A percentile compares a stretch with the other conserved stretches of the same genome.
These are phyloP conservation scores for Drosophila melanogaster DNA, from an alignment of 1,140 invertebrate genomes.

Conservation along the genomic window Release_6_plus_ISO1_MT NT_033777.3:17328001-17328500, in stretches of 20 bases:
- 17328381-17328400: constrained; percentile 78
- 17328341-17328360: constrained; percentile 3
- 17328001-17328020: constrained; percentile 13
- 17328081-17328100: constrained; percentile 30
- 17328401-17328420: constrained; percentile 55
- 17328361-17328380: constrained; percentile 69
- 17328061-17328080: constrained; percentile 72
- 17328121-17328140: no score
- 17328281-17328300: no score
- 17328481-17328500: constrained; percentile 39
- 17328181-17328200: no score
- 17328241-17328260: no score
- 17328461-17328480: constrained; percentile 74
- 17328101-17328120: background rate
- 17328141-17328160: no score
- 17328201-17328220: no score
- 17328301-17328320: background rate
- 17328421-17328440: constrained; percentile 79
- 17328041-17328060: constrained; percentile 32
- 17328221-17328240: no score
- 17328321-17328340: background rate
- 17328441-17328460: constrained; percentile 70
- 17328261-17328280: no score
- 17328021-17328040: constrained; percentile 25
- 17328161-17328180: no score